Base-by-base conservation (phyloP, 1,140 invertebrate species). In the Trigoniulus corallinus region DNA sequence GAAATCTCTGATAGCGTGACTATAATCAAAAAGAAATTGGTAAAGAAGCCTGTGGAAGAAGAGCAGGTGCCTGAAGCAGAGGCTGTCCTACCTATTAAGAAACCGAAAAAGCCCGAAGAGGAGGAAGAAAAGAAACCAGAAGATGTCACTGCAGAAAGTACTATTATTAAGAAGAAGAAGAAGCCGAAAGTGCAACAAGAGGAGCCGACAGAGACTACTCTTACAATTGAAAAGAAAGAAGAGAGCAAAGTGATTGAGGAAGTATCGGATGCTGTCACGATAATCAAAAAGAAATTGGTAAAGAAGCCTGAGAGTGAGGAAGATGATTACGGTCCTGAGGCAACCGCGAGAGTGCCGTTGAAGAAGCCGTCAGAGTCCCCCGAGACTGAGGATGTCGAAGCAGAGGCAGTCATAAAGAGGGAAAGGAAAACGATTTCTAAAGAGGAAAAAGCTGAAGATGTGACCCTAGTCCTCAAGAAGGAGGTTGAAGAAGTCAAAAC, bases 221-320 rank as follows among this genome's bases (percentile, higher is more conserved):
- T 44, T 12, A 44, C 12, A 20, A 44, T 13, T 13, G 12, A 12
- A 7, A 7, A 13, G 20, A 20, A 44, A 21, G 25, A 48, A 47
- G 29, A 52, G 37, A 53, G 53, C 4, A 27, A 39, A 3, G 37
- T 37, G 10, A 40, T 34, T 21, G 54, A 57, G 39, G 37, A 45
- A 29, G n/a, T n/a, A n/a, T n/a, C 47, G 55, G 40, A 48, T 49
- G 29, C 39, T 48, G 2, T n/a, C n/a, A n/a, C n/a, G n/a, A n/a
- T n/a, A n/a, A n/a, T n/a, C n/a, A n/a, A n/a, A 48, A 27, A 40
- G 20, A 53, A 12, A 48, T 26, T 41, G 18, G 27, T 18, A 3
- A 2, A n/a, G 26, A 54, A 60, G 46, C 68, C 75, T 54, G 75
- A 71, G 4, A 67, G 78, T 24, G 67, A 66, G 57, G 66, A 68